Conservation (phyloP, 2,797 vertebrate species). For the Cryptoblepharus egeriae region DNA sequence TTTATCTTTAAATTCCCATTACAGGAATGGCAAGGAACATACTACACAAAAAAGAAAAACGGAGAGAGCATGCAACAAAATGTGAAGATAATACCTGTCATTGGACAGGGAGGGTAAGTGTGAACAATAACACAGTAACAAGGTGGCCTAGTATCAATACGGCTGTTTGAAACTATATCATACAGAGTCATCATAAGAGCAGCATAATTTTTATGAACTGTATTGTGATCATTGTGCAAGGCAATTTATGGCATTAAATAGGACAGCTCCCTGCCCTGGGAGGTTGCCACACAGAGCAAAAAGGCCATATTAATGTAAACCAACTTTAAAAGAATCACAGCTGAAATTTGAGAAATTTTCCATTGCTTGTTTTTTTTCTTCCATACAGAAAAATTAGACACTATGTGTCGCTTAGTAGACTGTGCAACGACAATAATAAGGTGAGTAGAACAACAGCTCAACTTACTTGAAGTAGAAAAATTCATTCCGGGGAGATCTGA, state of each 20-base stretch:
- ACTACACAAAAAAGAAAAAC: conserved; percentile 95
- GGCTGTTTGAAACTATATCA: neutral
- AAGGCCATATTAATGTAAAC: neutral
- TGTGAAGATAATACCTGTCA: conserved; percentile 97
- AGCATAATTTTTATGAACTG: too few relatives aligned
- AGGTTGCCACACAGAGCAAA: too few relatives aligned
- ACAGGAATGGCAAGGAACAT: conserved; percentile 98
- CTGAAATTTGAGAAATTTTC: conserved; percentile 9
- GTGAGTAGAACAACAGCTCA: conserved; percentile 74
- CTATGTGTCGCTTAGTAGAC: conserved; percentile 99
- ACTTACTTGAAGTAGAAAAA: neutral
- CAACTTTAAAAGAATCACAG: conserved; percentile 1
- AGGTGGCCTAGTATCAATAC: neutral
- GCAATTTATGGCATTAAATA: too few relatives aligned
- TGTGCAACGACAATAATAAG: conserved; percentile 95
- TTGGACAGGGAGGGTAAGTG: conserved; percentile 97
- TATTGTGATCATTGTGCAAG: too few relatives aligned
- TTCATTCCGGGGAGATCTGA: neutral
- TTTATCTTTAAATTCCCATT: conserved; percentile 51
- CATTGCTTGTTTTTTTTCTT: conserved; percentile 56
- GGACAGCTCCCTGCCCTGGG: too few relatives aligned
- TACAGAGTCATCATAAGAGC: too few relatives aligned
- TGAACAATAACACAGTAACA: neutral
- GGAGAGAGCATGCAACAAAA: conserved; percentile 96
- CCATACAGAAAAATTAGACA: conserved; percentile 98